Percentiles rank a stretch among this genome's conserved stretches.
Evolutionary conservation across 1,140 invertebrate genomes (phyloP).

Genomic region (Episyrphus balteatus): DNA sequence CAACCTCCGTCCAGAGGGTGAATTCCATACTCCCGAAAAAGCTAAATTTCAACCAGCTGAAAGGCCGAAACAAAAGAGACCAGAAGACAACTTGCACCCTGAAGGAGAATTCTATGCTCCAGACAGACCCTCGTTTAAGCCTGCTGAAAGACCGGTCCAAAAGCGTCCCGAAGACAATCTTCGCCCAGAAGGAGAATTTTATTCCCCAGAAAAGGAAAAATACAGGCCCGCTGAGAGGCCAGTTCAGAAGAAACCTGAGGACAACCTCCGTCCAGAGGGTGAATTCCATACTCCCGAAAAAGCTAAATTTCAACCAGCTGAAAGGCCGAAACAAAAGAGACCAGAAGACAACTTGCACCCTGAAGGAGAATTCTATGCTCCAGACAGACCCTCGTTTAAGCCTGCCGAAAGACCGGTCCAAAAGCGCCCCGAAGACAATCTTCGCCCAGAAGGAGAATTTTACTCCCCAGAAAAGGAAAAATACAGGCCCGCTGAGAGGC

Average conservation of each 20-base stretch:
- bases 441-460: constrained; percentile 44
- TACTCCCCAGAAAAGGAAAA: constrained; percentile 41
- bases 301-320: constrained; percentile 39
- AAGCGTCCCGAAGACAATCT: constrained; percentile 34
- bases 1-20: constrained; percentile 45
- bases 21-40: too few relatives aligned
- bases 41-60: too few relatives aligned
- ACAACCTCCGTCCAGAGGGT: constrained; percentile 49
- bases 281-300: constrained; percentile 42
- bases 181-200: constrained; percentile 43
- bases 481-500: constrained; percentile 40
- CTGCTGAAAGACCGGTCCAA: constrained; percentile 32
- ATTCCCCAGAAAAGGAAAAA: constrained; percentile 41
- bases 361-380: constrained; percentile 42
- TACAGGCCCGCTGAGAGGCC: constrained; percentile 47
- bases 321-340: constrained; percentile 37
- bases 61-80: too few relatives aligned
- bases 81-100: too few relatives aligned
- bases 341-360: constrained; percentile 48
- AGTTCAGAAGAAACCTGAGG: constrained; percentile 44
- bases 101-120: constrained; percentile 41
- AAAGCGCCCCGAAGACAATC: constrained; percentile 43
- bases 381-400: too few relatives aligned
- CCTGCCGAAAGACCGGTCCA: constrained; percentile 37
- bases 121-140: constrained; percentile 19